phyloP scores from a whole-genome alignment of 37 sponge, comb jelly and placozoan genomes.

The Ianthella basta region DNA sequence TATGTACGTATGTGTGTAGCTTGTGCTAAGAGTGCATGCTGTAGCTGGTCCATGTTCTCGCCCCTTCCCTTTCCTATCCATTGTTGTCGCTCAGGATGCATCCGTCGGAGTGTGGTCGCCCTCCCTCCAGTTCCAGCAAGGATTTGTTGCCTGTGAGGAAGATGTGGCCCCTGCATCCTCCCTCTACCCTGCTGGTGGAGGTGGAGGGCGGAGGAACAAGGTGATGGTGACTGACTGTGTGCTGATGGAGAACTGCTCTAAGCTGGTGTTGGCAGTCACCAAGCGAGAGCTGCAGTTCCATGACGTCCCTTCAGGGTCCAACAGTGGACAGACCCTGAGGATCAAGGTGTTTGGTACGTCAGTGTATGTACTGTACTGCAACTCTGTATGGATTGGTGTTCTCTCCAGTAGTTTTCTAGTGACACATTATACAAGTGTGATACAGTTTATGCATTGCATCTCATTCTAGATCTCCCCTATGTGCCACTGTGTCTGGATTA shows the following conservation, averaged over 20 bases:
- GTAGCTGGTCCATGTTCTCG: too few species aligned
- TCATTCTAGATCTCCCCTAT: conserved; percentile 63
- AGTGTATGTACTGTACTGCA: conserved; percentile 59
- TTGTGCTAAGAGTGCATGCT: too few species aligned
- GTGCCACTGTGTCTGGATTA: conserved; percentile 62
- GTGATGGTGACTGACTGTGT: conserved; percentile 88
- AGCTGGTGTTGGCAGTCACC: conserved; percentile 86
- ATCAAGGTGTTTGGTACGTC: conserved; percentile 71
- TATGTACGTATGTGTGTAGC: too few species aligned
- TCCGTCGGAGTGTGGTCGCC: conserved; percentile 55
- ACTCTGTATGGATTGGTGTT: too few species aligned
- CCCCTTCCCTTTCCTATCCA: too few species aligned
- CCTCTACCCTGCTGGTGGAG: background rate
- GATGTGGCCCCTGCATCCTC: background rate
- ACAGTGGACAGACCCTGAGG: conserved; percentile 19
- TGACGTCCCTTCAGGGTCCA: conserved; percentile 69
- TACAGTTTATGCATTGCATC: too few species aligned
- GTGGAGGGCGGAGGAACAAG: background rate
- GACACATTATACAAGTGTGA: too few species aligned
- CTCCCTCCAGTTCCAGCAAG: conserved; percentile 56
- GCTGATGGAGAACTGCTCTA: conserved; percentile 78
- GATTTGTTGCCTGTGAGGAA: conserved; percentile 28
- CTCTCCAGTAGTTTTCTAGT: too few species aligned
- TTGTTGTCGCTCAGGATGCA: conserved; percentile 68
- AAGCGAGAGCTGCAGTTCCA: conserved; percentile 88